phyloP scores from a whole-genome alignment of 2,888 invertebrate species.

The Lepas anatifera region DNA sequence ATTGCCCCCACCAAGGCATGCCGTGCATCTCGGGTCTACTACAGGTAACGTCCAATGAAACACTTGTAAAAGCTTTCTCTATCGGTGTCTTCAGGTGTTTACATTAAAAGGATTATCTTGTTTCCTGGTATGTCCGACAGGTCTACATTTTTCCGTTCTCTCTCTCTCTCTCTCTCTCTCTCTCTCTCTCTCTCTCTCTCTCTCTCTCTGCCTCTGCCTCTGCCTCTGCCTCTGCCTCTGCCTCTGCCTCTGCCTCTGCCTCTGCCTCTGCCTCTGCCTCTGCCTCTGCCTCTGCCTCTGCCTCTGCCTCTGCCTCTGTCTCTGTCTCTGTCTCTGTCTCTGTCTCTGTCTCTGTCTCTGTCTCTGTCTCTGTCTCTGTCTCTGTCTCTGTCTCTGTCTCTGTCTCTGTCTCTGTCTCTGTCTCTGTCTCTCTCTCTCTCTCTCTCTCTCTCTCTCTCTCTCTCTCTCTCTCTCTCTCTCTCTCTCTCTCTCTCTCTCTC shows the following conservation, averaged over 20 bases:
- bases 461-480: background rate
- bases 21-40: too few species aligned
- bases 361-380: background rate
- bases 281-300: background rate
- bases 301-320: background rate
- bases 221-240: slow-evolving; percentile 15
- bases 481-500: background rate
- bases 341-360: background rate
- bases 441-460: background rate
- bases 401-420: background rate
- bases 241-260: background rate
- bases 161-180: slow-evolving; percentile 12
- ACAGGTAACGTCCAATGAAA: too few species aligned
- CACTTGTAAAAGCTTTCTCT: too few species aligned
- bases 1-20: too few species aligned
- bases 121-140: too few species aligned
- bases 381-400: background rate
- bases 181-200: background rate
- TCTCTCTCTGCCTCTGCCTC: slow-evolving; percentile 20
- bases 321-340: background rate
- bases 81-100: too few species aligned
- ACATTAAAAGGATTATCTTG: too few species aligned
- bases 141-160: background rate
- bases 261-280: background rate
- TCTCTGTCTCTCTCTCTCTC: background rate